Base-by-base conservation (phyloP, 2,113 vertebrate genomes). In the Campylomormyrus numenius region DNA sequence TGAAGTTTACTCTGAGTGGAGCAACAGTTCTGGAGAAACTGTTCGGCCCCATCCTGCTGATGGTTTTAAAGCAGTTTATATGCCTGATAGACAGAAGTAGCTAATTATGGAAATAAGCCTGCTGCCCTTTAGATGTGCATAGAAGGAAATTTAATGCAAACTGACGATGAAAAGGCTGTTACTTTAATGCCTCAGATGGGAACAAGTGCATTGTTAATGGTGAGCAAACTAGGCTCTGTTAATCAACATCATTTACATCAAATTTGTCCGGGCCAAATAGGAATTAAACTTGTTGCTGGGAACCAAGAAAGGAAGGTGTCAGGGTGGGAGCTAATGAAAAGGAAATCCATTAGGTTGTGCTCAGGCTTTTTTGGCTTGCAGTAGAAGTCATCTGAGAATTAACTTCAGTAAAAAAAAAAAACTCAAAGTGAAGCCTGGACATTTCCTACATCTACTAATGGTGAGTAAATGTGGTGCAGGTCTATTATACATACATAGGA, bases 1-100 rank as follows among this genome's bases (percentile, higher is more conserved):
- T 87, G 5, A 87, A 87, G 85, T 87, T 48, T 85, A 46, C 42
- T 85, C 21, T 85, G 83, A 85, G 83, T 46, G 85, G 48, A 87
- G n/a, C 13, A 48, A 53, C 27, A 27, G 85, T 87, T 39, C 45
- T 24, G 17, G 85, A 87, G 85, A 87, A 17, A 87, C 4, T 4
- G 0, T 87, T 50, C 53, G 27, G 11, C 45, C 83, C 21, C 15
- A 85, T 84, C 42, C 21, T 24, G 1, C 42, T n/a, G 3, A 13
- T 52, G 46, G 46, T 11, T 87, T 39, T 87, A 53, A 52, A 53
- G 49, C 85, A 24, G 49, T 52, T 53, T 53, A 87, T 53, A 31
- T 52, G n/a, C 85, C 31, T 31, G 27, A n/a, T 27, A 52, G 85
- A 45, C 46, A 87, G 49, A 53, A 35, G 49, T 53, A 87, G 24